Evolutionary conservation across 2,113 vertebrate species (phyloP), one percentile per base, ranked within the genome.

Genomic region (Platysternon megacephalum): DNA sequence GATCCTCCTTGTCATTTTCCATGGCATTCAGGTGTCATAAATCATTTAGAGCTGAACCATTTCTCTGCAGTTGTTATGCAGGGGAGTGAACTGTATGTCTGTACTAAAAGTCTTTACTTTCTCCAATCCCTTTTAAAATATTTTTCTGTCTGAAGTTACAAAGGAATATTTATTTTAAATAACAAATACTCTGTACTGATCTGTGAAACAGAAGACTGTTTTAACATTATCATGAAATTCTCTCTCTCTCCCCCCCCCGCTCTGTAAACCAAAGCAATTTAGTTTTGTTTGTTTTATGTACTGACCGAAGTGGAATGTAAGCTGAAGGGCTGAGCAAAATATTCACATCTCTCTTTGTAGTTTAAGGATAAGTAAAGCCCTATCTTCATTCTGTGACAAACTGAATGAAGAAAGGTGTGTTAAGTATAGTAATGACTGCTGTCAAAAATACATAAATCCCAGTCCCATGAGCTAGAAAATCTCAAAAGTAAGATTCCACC

Each of bases 31-130:
- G 74, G 29, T 65, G 52, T 61, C 52, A 89, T 89, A 87, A 79
- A 79, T 91, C 93, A 89, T 79, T 86, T 87, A 51, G 74, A 92
- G 39, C 42, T 53, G 48, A 86, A 48, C 29, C n/a, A 80, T 86
- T 96, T 93, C 89, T 87, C 55, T 32, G 42, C 61, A 86, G 92
- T 79, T 88, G 79, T 89, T 55, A 12, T 84, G 52, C n/a, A 35
- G 44, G 44, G 68, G 51, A 82, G 51, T 82, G 46, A 87, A 91
- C 12, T 51, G 42, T n/a, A 85, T 93, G 48, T 42, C 72, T 82
- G n/a, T 81, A 92, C 97, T 97, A 94, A 95, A 95, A 97, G 96
- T 97, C 94, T 74, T 95, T 91, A 93, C 91, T 94, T 95, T 92
- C 84, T 76, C 53, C 68, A 2, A 3, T 93, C 32, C 86, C 96